Conservation (phyloP, 2,888 invertebrate genomes). For the Dysmachus trigonus region DNA sequence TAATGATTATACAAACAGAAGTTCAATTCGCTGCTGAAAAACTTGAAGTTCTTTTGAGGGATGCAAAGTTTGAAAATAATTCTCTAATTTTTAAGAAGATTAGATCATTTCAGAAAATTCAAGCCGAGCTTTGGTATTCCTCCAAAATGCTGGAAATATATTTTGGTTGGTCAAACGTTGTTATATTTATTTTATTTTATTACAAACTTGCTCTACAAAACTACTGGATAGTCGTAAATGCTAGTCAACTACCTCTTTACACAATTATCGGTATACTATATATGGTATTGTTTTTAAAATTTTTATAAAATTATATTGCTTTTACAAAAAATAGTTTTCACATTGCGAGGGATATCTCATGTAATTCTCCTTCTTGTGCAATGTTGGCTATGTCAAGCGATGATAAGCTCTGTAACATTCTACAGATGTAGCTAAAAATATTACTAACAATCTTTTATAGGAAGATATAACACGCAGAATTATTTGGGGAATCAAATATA, state of each 20-base stretch:
- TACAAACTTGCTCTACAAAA: neutral
- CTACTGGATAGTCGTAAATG: neutral
- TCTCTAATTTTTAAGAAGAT: neutral
- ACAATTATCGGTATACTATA: neutral
- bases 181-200: neutral
- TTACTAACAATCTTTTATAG: neutral
- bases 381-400: neutral
- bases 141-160: neutral
- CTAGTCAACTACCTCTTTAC: accelerated
- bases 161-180: neutral
- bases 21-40: neutral
- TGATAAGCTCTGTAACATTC: neutral
- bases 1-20: neutral
- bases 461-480: neutral
- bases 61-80: neutral
- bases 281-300: no score
- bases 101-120: neutral
- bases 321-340: neutral
- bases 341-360: neutral
- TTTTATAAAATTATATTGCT: neutral
- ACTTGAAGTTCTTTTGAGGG: neutral
- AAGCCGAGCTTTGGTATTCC: neutral
- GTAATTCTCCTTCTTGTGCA: neutral
- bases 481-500: neutral
- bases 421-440: neutral